phyloP scores from a whole-genome alignment of 2,888 invertebrate species.

The Sceliomorpha sp. region DNA sequence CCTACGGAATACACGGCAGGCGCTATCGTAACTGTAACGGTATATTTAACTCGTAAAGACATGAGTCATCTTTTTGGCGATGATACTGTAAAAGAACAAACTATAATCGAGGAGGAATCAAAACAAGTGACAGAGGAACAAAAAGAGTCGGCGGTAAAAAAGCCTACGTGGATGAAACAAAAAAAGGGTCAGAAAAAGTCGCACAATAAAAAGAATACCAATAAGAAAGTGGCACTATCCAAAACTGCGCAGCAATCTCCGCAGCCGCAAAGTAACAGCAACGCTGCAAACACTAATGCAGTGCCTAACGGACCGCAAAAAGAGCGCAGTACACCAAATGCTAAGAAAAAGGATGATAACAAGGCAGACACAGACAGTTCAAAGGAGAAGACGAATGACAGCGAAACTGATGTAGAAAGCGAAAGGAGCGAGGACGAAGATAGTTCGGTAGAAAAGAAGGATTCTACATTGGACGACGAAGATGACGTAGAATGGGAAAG shows the following conservation, averaged over 20 bases:
- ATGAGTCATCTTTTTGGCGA: constrained; percentile 93
- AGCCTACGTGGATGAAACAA: constrained; percentile 92
- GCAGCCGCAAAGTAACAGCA: constrained; percentile 8
- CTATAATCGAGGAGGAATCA: constrained; percentile 74
- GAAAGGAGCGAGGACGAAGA: constrained; percentile 82
- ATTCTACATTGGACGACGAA: constrained; percentile 85
- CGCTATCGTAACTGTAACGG: constrained; percentile 98
- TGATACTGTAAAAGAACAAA: constrained; percentile 86
- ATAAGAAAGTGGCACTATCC: constrained; percentile 68
- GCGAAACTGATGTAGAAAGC: constrained; percentile 81
- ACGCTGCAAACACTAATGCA: constrained; percentile 15
- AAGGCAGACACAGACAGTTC: constrained; percentile 65
- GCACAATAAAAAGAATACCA: constrained; percentile 82
- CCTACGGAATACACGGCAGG: constrained; percentile 98
- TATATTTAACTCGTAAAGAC: constrained; percentile 89
- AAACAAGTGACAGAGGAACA: constrained; percentile 77
- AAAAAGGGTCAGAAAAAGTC: constrained; percentile 85
- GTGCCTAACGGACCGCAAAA: constrained; percentile 40
- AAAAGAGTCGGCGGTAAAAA: constrained; percentile 83
- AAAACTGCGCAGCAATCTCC: constrained; percentile 23
- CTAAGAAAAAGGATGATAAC: constrained; percentile 71
- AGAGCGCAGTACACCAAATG: constrained; percentile 61
- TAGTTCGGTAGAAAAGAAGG: constrained; percentile 82
- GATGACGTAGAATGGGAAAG: constrained; percentile 95
- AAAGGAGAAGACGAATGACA: constrained; percentile 67